Evolutionary conservation across 92 coral and sea anemone species (phyloP).

Genomic region (Heliopora coerulea): DNA sequence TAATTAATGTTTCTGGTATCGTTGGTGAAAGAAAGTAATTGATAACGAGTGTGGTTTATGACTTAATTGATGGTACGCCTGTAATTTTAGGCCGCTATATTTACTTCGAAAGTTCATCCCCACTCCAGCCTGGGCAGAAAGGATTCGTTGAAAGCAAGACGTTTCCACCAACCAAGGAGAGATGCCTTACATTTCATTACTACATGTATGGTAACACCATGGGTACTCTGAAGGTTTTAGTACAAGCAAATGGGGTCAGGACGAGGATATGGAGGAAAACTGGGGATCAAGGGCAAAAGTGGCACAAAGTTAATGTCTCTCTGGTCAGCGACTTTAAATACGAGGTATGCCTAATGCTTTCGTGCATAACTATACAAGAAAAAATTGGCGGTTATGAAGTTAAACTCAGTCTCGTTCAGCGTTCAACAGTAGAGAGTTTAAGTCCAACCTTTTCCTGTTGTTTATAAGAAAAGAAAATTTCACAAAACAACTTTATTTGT

Average conservation of each 20-base stretch:
- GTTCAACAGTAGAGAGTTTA: too few species aligned
- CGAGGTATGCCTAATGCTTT: slow-evolving; percentile 46
- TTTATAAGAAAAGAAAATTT: too few species aligned
- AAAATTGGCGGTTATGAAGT: too few species aligned
- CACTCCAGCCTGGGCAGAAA: not conserved
- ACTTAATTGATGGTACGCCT: not conserved
- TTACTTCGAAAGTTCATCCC: slow-evolving; percentile 9
- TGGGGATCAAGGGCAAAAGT: slow-evolving; percentile 35
- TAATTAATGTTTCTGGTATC: too few species aligned
- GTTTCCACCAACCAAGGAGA: slow-evolving; percentile 29
- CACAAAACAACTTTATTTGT: too few species aligned
- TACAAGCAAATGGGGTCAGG: not conserved
- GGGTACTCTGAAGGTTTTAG: slow-evolving; percentile 46
- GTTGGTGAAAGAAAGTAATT: too few species aligned
- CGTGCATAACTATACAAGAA: too few species aligned
- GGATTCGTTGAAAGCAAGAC: not conserved
- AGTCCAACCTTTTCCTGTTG: too few species aligned
- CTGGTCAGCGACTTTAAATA: slow-evolving; percentile 23
- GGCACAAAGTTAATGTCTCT: slow-evolving; percentile 28
- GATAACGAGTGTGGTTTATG: not conserved
- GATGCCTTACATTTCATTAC: not conserved
- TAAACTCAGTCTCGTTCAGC: too few species aligned
- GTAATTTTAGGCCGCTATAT: slow-evolving; percentile 19
- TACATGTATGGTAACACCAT: slow-evolving; percentile 14
- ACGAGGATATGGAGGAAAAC: slow-evolving; percentile 31